Percentiles rank a stretch among this genome's conserved stretches.
These are phyloP conservation scores for Triplophysa tibetana DNA, from an alignment of 2,113 vertebrate species.

Conservation along the genomic window DNA sequence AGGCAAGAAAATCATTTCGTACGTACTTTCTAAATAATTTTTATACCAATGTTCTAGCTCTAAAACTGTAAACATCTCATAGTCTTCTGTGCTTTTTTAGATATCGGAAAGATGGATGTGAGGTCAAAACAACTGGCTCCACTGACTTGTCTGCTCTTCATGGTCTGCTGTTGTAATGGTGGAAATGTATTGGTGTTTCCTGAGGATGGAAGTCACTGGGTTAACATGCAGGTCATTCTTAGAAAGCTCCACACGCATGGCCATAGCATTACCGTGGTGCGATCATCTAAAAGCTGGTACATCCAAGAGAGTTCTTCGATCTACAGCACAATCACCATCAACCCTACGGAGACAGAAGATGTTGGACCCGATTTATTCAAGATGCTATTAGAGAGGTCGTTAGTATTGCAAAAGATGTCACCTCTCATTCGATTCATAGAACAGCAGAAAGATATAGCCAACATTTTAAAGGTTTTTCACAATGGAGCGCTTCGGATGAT, in stretches of 20 bases:
- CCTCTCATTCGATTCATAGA: constrained; percentile 57
- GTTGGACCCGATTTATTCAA: constrained; percentile 53
- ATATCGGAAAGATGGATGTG: constrained; percentile 33
- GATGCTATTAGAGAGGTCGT: constrained; percentile 47
- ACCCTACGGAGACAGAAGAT: constrained; percentile 49
- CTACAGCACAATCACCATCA: constrained; percentile 54
- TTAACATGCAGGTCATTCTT: constrained; percentile 78
- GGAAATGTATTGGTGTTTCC: constrained; percentile 80
- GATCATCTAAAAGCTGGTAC: constrained; percentile 68
- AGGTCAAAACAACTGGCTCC: background rate
- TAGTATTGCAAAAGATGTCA: constrained; percentile 46
- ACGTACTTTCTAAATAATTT: too few relatives aligned
- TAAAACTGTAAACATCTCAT: background rate
- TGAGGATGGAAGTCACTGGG: constrained; percentile 78
- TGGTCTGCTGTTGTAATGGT: constrained; percentile 26
- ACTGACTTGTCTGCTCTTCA: constrained; percentile 39
- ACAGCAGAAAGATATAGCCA: background rate
- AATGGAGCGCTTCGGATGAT: constrained; percentile 48
- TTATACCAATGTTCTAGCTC: too few relatives aligned
- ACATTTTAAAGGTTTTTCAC: constrained; percentile 20
- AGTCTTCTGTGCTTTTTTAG: constrained; percentile 27
- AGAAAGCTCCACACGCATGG: constrained; percentile 70
- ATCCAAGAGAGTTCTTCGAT: constrained; percentile 60
- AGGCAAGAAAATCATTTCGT: too few relatives aligned
- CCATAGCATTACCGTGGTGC: constrained; percentile 74